These are phyloP conservation scores for Pachliopta kotzebuea DNA, from an alignment of 2,888 invertebrate species.

Conservation along the genomic window DNA sequence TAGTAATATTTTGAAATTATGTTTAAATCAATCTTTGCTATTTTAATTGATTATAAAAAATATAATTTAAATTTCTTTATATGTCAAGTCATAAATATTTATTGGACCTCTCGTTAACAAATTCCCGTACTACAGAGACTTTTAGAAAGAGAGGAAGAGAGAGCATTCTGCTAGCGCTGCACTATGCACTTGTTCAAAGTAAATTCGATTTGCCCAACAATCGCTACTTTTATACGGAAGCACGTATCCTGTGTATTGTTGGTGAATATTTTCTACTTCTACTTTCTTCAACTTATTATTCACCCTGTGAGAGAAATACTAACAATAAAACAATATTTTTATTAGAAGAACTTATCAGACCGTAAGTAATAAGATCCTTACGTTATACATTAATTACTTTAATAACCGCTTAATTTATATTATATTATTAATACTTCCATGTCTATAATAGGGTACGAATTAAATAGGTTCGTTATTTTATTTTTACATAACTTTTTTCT, in stretches of 20 bases:
- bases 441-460: too few relatives aligned
- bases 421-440: too few relatives aligned
- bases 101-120: neutral
- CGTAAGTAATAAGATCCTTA: neutral
- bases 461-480: too few relatives aligned
- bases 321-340: conserved; percentile 9
- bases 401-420: too few relatives aligned
- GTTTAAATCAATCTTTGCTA: too few relatives aligned
- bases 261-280: conserved; percentile 23
- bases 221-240: conserved; percentile 27
- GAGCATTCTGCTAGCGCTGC: conserved; percentile 13
- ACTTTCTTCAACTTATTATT: conserved; percentile 24
- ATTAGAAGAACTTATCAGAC: neutral
- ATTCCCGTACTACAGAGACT: conserved; percentile 12
- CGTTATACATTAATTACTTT: neutral
- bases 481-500: too few relatives aligned
- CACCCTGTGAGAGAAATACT: conserved; percentile 11
- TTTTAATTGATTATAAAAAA: too few relatives aligned
- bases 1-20: too few relatives aligned
- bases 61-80: too few relatives aligned
- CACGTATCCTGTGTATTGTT: conserved; percentile 27
- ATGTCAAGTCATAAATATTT: too few relatives aligned
- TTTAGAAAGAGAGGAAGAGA: neutral
- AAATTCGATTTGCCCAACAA: conserved; percentile 30
- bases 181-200: conserved; percentile 27